Base-by-base conservation (phyloP, 2,888 invertebrate species). In the Gisinianus flammeolus region DNA sequence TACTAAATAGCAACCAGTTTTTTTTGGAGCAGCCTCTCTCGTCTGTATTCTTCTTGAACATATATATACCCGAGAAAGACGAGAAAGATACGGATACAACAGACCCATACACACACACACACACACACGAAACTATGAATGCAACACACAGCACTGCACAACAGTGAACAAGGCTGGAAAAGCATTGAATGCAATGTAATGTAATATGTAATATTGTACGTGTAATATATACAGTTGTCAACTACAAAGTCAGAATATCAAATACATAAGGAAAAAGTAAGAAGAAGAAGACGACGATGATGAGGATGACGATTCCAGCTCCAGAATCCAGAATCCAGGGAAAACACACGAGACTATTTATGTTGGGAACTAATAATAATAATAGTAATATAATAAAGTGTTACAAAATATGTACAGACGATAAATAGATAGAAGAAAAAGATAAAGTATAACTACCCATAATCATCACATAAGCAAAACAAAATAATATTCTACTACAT, bases 1-100 rank as follows among this genome's bases (percentile, higher is more conserved):
- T 67, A 67, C 67, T 30, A 67, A 67, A 28, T 67, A 54, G 54
- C 54, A n/a, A n/a, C n/a, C 30, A 66, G 30, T 26, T 2, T 62
- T 62, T 26, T 62, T 62, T 12, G 12, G 12, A n/a, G 2, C 4
- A 12, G 24, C 22, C 31, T 22, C 31, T 66, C 66, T 66, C 31
- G n/a, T n/a, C n/a, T 19, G 10, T 66, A 19, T 66, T 6, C 24
- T 66, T 31, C 16, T 31, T 4, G 5, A 8, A 12, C 33, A 19
- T 66, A 5, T 31, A 4, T 2, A 5, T 1, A 26, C 26, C 30
- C 31, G 19, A 30, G 30, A n/a, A 44, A 16, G 44, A 16, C 16
- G 6, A 44, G 6, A 16, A 10, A 16, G 6, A 16, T 44, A 16
- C 16, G 44, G 6, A 44, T 44, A 44, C n/a, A 44, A 44, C 44